Conservation (phyloP, 2,113 vertebrate genomes). For the Megatriorchis doriae region DNA sequence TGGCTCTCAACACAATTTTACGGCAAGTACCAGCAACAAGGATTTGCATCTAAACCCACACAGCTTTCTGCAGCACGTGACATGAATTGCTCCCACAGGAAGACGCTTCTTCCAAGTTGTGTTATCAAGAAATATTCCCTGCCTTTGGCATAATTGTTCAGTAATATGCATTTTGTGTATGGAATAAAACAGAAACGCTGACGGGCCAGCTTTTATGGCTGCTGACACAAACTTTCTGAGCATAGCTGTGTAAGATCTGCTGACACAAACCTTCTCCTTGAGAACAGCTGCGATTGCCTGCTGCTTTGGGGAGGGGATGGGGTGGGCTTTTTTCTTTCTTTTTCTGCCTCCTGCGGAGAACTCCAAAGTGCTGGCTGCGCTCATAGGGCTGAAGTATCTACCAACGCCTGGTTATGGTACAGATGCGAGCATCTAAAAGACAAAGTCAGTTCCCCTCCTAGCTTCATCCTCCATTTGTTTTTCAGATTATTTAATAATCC, state of each 20-base stretch:
- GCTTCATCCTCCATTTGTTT: neutral
- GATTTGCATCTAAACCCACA: neutral
- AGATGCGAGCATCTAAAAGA: neutral
- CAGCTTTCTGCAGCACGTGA: neutral
- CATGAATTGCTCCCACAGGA: constrained; percentile 16
- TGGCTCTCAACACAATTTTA: neutral
- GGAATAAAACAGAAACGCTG: constrained; percentile 67
- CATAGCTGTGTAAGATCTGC: constrained; percentile 28
- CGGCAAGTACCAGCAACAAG: neutral
- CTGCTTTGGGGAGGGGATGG: neutral
- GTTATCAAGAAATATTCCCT: constrained; percentile 27
- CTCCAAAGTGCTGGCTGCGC: neutral
- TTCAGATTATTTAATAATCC: neutral
- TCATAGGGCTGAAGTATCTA: neutral
- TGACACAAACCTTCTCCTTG: constrained; percentile 63
- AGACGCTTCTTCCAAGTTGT: constrained; percentile 28
- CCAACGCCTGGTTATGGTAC: neutral
- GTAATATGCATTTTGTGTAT: constrained; percentile 26
- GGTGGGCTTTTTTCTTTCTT: neutral
- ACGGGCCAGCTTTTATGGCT: constrained; percentile 38
- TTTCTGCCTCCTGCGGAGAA: neutral
- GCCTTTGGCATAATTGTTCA: constrained; percentile 66
- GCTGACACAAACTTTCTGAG: constrained; percentile 66
- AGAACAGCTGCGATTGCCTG: constrained; percentile 50
- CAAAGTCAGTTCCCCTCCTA: neutral